These are phyloP conservation scores for Sphaeridia pumilis DNA, from an alignment of 2,888 invertebrate species.

Conservation along the genomic window DNA sequence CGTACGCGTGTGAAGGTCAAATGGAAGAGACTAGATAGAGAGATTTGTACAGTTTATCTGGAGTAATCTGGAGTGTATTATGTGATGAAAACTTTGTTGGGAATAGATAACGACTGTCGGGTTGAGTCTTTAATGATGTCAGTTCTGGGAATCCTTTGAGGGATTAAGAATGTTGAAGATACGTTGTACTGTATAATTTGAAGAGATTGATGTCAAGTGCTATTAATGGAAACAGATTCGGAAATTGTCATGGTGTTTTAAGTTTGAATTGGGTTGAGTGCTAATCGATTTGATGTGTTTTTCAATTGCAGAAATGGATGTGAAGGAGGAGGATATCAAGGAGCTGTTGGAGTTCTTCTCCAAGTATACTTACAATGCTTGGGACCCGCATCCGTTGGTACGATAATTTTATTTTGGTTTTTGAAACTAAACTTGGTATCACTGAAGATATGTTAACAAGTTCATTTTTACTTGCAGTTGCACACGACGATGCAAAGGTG, in stretches of 20 bases:
- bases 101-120: too few species aligned
- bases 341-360: conserved; percentile 53
- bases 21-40: too few species aligned
- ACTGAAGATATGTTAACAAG: background rate
- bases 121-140: too few species aligned
- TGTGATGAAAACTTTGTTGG: too few species aligned
- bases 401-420: conserved; percentile 29
- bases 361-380: conserved; percentile 54
- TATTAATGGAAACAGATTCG: background rate
- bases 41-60: too few species aligned
- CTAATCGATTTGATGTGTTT: background rate
- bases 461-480: conserved; percentile 42
- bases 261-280: background rate
- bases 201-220: background rate
- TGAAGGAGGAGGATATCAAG: conserved; percentile 46
- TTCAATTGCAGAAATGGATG: conserved; percentile 23
- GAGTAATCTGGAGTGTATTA: too few species aligned
- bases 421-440: background rate
- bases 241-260: background rate
- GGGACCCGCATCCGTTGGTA: conserved; percentile 50
- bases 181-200: background rate
- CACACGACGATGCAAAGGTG: conserved; percentile 51
- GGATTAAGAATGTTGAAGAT: too few species aligned
- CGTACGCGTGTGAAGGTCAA: too few species aligned
- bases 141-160: too few species aligned